A percentile compares a stretch with the other conserved stretches of the same genome.
phyloP scores from a whole-genome alignment of 2,797 vertebrate species.

The Mus spretus region DNA sequence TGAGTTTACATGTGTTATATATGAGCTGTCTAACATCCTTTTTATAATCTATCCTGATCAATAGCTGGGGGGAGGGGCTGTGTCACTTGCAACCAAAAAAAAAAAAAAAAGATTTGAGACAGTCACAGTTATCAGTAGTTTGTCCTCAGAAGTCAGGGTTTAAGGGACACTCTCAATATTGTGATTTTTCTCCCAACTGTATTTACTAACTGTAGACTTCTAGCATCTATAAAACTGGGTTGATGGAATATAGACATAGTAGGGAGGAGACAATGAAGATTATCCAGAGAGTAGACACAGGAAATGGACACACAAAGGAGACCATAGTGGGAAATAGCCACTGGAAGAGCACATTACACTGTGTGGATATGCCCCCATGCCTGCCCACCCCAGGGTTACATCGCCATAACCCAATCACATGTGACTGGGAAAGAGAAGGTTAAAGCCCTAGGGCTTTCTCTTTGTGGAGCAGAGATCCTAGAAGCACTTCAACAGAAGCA shows the following conservation, averaged over 20 bases:
- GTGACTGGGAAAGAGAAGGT: not conserved
- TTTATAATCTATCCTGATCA: slow-evolving; percentile 29
- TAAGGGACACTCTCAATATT: slow-evolving; percentile 30
- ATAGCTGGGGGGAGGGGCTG: not conserved
- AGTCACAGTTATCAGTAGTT: not conserved
- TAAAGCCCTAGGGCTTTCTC: not conserved
- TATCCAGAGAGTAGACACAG: not conserved
- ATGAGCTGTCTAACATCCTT: not conserved
- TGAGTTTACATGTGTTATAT: not conserved
- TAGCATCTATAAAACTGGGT: not conserved
- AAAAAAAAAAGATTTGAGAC: not conserved
- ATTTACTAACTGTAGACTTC: not conserved
- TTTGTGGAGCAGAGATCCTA: slow-evolving; percentile 7
- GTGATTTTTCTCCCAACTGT: slow-evolving; percentile 14
- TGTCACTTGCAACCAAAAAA: not conserved
- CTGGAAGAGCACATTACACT: slow-evolving; percentile 15
- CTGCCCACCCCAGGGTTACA: not conserved
- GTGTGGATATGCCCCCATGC: not conserved
- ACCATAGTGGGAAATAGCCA: not conserved
- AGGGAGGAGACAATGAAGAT: not conserved
- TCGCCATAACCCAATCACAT: not conserved
- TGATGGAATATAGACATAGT: not conserved
- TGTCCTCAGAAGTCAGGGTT: not conserved
- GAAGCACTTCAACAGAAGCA: not conserved
- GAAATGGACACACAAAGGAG: not conserved